Conservation (phyloP, 2,113 vertebrate genomes). For the Brachyhypopomus gauderio region DNA sequence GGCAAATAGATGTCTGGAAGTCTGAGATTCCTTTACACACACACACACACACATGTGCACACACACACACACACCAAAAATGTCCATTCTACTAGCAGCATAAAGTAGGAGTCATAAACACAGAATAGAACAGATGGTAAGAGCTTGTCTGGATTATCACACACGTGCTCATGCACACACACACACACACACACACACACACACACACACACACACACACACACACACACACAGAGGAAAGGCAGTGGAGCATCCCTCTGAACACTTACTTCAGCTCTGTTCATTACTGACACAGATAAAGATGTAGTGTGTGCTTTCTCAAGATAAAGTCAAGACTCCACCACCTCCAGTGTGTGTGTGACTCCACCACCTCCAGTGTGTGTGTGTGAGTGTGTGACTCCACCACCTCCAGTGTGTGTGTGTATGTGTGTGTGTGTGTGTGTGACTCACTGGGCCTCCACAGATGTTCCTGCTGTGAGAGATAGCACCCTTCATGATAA, state of each 20-base stretch:
- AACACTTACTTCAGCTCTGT: slow-evolving; percentile 37
- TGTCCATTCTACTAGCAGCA: not conserved
- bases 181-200: not conserved
- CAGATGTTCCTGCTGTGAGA: slow-evolving; percentile 70
- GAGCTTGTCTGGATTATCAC: slow-evolving; percentile 2
- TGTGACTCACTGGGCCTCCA: slow-evolving; percentile 59
- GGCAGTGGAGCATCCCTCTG: slow-evolving; percentile 50
- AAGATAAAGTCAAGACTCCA: slow-evolving; percentile 46
- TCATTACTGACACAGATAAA: slow-evolving; percentile 40
- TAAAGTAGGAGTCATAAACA: not conserved
- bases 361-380: not conserved
- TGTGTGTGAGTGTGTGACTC: slow-evolving; percentile 29
- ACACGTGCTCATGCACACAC: not conserved
- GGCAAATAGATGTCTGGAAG: slow-evolving; percentile 7
- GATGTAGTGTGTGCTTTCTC: slow-evolving; percentile 43
- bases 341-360: slow-evolving; percentile 26
- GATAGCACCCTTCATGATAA: slow-evolving; percentile 69
- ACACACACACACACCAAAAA: slow-evolving; percentile 37
- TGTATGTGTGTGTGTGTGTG: slow-evolving; percentile 49
- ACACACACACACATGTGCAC: slow-evolving; percentile 35
- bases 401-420: slow-evolving; percentile 2
- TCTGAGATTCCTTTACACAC: slow-evolving; percentile 14
- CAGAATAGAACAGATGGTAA: not conserved
- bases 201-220: not conserved
- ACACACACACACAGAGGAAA: slow-evolving; percentile 43